Conservation (phyloP, 2,113 vertebrate species). For the Spea bombifrons region DNA sequence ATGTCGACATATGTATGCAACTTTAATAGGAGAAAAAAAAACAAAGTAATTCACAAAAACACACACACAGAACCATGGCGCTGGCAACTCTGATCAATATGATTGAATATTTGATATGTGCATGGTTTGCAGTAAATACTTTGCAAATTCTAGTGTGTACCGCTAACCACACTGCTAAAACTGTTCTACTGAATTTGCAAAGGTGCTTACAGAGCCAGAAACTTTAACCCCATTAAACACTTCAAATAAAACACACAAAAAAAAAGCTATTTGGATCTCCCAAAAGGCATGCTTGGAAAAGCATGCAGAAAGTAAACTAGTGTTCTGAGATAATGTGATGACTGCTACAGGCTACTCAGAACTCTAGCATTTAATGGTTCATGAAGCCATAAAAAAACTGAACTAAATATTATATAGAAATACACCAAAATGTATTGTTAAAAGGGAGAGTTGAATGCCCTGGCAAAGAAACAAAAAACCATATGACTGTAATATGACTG, state of each 20-base stretch:
- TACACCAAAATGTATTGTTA: too few relatives aligned
- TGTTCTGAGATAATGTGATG: background rate
- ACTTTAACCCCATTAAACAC: slow-evolving; percentile 19
- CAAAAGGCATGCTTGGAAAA: background rate
- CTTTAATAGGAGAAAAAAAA: too few relatives aligned
- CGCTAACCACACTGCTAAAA: slow-evolving; percentile 7
- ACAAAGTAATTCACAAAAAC: too few relatives aligned
- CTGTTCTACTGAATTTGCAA: background rate
- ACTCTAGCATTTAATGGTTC: too few relatives aligned
- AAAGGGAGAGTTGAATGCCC: too few relatives aligned
- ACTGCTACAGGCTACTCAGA: background rate
- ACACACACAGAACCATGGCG: too few relatives aligned
- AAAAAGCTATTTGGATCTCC: slow-evolving; percentile 1
- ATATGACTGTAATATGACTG: too few relatives aligned
- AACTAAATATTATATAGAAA: too few relatives aligned
- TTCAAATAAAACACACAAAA: background rate
- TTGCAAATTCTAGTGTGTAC: slow-evolving; percentile 8
- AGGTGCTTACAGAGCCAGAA: slow-evolving; percentile 5
- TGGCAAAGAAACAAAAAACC: too few relatives aligned
- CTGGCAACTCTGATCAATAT: too few relatives aligned
- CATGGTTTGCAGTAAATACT: background rate
- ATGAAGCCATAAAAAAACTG: too few relatives aligned
- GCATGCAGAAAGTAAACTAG: background rate
- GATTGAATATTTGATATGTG: slow-evolving; percentile 5
- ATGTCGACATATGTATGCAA: too few relatives aligned